Conservation (phyloP, 2,113 vertebrate genomes). For the Miniopterus natalensis region DNA sequence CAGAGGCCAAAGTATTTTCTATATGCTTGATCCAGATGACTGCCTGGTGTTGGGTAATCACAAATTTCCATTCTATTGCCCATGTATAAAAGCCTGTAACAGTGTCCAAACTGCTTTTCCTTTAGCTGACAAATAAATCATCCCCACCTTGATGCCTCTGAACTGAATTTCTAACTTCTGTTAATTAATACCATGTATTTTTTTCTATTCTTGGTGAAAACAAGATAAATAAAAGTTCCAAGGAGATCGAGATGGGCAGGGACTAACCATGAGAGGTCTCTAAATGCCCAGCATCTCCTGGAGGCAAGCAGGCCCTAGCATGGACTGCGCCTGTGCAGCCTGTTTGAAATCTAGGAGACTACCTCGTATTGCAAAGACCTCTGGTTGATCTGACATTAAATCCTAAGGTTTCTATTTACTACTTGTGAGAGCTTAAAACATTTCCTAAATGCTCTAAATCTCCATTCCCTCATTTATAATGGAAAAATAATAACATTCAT, state of each 20-base stretch:
- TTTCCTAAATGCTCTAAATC: background rate
- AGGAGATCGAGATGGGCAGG: background rate
- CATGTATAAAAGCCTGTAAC: slow-evolving; percentile 30
- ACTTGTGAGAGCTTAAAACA: background rate
- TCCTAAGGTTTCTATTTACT: background rate
- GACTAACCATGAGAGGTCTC: background rate
- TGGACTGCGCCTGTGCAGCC: too few species aligned
- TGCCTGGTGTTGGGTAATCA: slow-evolving; percentile 80
- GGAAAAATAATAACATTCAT: background rate
- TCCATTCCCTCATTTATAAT: background rate
- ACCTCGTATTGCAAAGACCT: background rate
- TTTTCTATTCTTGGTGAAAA: slow-evolving; percentile 52
- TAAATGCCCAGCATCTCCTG: background rate
- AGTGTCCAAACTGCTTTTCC: slow-evolving; percentile 67
- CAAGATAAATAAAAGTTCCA: background rate
- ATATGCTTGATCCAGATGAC: slow-evolving; percentile 81
- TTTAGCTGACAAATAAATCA: slow-evolving; percentile 70
- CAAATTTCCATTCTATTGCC: slow-evolving; percentile 77
- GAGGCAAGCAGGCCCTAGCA: background rate
- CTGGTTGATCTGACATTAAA: background rate
- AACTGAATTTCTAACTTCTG: slow-evolving; percentile 74
- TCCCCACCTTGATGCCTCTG: slow-evolving; percentile 35
- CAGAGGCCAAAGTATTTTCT: slow-evolving; percentile 80
- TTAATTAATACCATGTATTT: slow-evolving; percentile 41
- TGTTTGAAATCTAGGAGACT: background rate